phyloP scores from a whole-genome alignment of 2,797 vertebrate species.

The Pogoniulus pusillus region DNA sequence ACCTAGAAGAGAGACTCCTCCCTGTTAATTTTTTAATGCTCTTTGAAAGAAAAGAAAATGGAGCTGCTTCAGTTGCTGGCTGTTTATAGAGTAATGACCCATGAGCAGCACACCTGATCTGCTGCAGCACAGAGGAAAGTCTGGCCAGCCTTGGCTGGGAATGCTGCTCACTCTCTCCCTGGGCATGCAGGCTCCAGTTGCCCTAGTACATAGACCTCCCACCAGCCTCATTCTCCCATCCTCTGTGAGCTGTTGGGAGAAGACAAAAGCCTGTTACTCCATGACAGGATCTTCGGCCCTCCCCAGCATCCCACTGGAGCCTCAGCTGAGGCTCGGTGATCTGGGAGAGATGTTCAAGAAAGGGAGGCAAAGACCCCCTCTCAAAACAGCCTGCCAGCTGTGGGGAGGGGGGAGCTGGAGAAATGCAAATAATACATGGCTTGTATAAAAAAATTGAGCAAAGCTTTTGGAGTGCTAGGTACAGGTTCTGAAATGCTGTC shows the following conservation, averaged over 20 bases:
- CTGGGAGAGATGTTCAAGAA: neutral
- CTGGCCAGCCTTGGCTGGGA: neutral
- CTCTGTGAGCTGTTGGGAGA: neutral
- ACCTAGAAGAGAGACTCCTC: neutral
- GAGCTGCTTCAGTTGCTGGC: neutral
- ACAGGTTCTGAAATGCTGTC: neutral
- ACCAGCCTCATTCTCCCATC: neutral
- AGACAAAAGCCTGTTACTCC: neutral
- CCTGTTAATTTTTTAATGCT: neutral
- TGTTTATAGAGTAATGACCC: neutral
- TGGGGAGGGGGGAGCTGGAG: neutral
- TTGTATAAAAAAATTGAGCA: neutral
- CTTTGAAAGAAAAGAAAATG: neutral
- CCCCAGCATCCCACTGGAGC: neutral
- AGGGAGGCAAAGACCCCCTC: neutral
- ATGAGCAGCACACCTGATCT: neutral
- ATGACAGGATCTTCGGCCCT: neutral
- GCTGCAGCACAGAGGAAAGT: neutral
- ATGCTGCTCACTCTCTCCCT: neutral
- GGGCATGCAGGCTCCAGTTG: neutral
- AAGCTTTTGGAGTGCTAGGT: neutral
- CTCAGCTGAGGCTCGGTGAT: neutral
- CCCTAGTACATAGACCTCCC: neutral
- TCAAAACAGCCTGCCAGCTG: neutral
- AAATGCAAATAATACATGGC: conserved; percentile 12